phyloP scores from a whole-genome alignment of 2,113 vertebrate species.

The Chloropsis hardwickii region DNA sequence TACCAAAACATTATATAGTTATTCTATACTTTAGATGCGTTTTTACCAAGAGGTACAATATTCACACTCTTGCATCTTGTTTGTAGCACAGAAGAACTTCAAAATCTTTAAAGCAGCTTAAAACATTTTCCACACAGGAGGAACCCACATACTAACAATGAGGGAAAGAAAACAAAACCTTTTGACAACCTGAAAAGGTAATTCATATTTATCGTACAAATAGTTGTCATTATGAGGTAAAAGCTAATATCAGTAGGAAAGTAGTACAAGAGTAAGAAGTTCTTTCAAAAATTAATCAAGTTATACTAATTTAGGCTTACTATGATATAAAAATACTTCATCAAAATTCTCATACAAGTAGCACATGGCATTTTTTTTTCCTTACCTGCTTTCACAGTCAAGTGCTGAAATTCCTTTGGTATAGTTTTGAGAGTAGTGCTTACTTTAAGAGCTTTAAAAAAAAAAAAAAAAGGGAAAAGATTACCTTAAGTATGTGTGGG shows the following conservation, averaged over 20 bases:
- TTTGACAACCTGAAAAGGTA: neutral
- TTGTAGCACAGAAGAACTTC: neutral
- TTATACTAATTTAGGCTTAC: neutral
- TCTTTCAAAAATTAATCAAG: neutral
- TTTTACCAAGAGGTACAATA: neutral
- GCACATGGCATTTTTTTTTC: neutral
- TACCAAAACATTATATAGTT: neutral
- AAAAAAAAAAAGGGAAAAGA: neutral
- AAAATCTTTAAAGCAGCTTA: neutral
- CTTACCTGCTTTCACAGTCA: conserved; percentile 75
- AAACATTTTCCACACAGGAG: neutral
- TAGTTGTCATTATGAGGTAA: neutral
- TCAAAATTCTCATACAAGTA: neutral
- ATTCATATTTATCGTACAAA: neutral
- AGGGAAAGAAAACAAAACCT: neutral
- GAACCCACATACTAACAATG: neutral
- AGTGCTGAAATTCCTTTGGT: conserved; percentile 72
- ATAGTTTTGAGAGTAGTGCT: conserved; percentile 57
- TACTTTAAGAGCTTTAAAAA: conserved; percentile 58
- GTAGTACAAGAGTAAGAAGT: neutral
- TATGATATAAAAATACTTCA: neutral
- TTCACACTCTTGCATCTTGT: neutral
- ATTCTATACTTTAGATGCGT: neutral
- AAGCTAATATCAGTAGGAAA: neutral
- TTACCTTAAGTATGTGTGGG: neutral